Evolutionary conservation across 1,140 invertebrate species (phyloP).

Genomic region (Platyscapa corneri): DNA sequence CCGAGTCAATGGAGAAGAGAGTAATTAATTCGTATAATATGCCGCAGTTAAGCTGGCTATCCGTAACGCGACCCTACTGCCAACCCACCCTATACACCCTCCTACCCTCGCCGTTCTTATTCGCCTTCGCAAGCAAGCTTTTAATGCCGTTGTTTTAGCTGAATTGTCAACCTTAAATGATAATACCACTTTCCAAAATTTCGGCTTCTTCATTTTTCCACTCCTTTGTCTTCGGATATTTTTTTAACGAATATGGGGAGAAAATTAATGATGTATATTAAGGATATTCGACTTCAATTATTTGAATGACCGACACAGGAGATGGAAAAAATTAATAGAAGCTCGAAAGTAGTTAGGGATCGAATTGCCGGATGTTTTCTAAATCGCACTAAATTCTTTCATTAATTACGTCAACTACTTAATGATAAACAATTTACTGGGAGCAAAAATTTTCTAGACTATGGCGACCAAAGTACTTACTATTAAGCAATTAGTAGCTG

Average conservation of each 20-base stretch:
- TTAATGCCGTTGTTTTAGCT: constrained; percentile 42
- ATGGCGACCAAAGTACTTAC: too few species aligned
- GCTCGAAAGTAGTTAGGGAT: too few species aligned
- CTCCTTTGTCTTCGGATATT: not conserved
- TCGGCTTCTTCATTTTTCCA: not conserved
- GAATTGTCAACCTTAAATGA: constrained; percentile 51
- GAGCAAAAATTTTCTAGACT: too few species aligned
- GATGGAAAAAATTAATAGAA: too few species aligned
- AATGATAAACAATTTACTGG: not conserved
- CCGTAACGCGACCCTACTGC: constrained; percentile 62
- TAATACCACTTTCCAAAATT: constrained; percentile 35
- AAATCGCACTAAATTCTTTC: too few species aligned
- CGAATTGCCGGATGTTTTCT: too few species aligned
- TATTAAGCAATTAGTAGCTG: too few species aligned
- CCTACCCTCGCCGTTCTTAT: not conserved
- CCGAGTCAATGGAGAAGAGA: constrained; percentile 65
- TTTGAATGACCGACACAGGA: too few species aligned
- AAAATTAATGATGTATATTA: not conserved
- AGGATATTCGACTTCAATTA: too few species aligned
- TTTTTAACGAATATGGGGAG: not conserved
- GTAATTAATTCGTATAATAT: constrained; percentile 75
- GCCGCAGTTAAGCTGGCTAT: constrained; percentile 73
- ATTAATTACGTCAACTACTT: not conserved
- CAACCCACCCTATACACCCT: not conserved
- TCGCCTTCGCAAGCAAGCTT: constrained; percentile 48